Percentiles rank a stretch among this genome's conserved stretches.
These are phyloP conservation scores for Yponomeuta cagnagella DNA, from an alignment of 2,888 invertebrate species.

Conservation along the genomic window DNA sequence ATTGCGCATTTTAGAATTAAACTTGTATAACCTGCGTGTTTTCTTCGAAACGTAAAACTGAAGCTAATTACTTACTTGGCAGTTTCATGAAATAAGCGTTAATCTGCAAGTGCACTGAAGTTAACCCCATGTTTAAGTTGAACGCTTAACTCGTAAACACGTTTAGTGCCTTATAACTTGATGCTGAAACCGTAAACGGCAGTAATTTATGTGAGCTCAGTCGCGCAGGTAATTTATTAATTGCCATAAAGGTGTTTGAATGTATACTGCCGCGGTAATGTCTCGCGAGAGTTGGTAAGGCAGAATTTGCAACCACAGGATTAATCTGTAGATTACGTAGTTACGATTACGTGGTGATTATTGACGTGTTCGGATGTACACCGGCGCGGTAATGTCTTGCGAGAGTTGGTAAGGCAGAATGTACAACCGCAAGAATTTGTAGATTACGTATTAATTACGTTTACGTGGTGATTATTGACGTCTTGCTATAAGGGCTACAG, in stretches of 20 bases:
- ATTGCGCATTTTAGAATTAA: too few species aligned
- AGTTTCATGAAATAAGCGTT: not conserved
- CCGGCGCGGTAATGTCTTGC: not conserved
- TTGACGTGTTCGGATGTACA: not conserved
- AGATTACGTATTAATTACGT: too few species aligned
- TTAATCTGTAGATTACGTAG: too few species aligned
- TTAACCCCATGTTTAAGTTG: not conserved
- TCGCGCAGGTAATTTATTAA: constrained; percentile 3
- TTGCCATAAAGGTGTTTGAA: constrained; percentile 2
- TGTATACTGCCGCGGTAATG: not conserved
- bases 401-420: not conserved
- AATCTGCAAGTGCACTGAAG: not conserved
- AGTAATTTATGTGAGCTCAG: not conserved
- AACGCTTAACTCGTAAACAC: not conserved
- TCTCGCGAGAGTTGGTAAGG: not conserved
- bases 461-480: too few species aligned
- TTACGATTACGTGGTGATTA: too few species aligned
- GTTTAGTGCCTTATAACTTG: not conserved
- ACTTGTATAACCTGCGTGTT: too few species aligned
- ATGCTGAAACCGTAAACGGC: not conserved
- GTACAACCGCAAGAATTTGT: not conserved
- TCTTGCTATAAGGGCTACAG: too few species aligned
- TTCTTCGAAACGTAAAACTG: too few species aligned
- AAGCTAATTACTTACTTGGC: too few species aligned
- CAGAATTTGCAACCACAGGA: not conserved